phyloP scores from a whole-genome alignment of 2,113 vertebrate genomes.

The Prietella phreatophila region DNA sequence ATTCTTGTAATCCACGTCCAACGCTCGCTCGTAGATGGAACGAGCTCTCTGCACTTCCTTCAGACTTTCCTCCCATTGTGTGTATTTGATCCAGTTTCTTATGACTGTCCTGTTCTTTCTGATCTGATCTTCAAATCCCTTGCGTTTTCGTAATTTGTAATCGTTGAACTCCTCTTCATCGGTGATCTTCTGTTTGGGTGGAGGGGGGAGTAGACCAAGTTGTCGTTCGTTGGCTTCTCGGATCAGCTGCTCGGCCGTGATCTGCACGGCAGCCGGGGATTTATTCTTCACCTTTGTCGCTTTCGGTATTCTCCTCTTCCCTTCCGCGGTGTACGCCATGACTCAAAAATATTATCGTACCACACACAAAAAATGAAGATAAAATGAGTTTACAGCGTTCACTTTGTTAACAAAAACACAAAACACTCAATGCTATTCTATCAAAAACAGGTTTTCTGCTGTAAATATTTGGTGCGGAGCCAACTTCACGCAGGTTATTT shows the following conservation, averaged over 20 bases:
- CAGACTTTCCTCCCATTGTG: constrained; percentile 98
- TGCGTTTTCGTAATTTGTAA: constrained; percentile 94
- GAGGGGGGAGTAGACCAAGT: constrained; percentile 93
- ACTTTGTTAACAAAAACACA: not conserved
- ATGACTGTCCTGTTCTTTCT: constrained; percentile 96
- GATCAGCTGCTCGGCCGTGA: constrained; percentile 94
- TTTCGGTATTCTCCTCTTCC: constrained; percentile 95
- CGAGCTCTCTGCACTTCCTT: constrained; percentile 93
- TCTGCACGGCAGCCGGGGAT: constrained; percentile 95
- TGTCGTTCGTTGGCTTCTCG: constrained; percentile 95
- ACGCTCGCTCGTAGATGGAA: constrained; percentile 95
- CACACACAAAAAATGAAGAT: not conserved
- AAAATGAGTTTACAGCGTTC: not conserved
- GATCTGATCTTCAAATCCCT: constrained; percentile 98
- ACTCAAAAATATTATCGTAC: constrained; percentile 21
- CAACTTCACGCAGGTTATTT: too few species aligned
- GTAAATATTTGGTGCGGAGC: constrained; percentile 46
- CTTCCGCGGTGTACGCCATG: constrained; percentile 95
- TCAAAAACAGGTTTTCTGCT: constrained; percentile 49
- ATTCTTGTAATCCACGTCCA: constrained; percentile 96
- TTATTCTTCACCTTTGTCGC: constrained; percentile 99
- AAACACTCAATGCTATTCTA: not conserved
- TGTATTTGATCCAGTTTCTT: constrained; percentile 99
- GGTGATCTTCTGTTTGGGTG: constrained; percentile 97
- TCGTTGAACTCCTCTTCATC: constrained; percentile 96